A percentile compares a stretch with the other conserved stretches of the same genome.
Evolutionary conservation across 2,113 vertebrate genomes (phyloP).

Genomic region (Caracal caracal): DNA sequence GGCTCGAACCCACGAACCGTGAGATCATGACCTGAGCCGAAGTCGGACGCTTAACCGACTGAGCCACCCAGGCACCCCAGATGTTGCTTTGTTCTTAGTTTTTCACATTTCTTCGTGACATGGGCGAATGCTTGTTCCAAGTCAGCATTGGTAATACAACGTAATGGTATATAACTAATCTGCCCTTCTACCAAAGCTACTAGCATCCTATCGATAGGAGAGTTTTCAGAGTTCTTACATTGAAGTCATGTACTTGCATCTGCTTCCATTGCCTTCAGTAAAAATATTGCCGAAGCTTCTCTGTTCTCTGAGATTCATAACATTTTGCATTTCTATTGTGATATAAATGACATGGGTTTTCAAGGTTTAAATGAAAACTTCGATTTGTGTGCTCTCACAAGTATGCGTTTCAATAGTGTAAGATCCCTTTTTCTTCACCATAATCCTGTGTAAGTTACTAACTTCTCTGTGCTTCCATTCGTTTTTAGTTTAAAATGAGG

Average conservation of each 20-base stretch:
- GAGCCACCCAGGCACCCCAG: neutral
- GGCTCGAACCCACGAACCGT: too few relatives aligned
- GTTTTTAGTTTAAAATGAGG: neutral
- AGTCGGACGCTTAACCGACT: too few relatives aligned
- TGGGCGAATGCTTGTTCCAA: neutral
- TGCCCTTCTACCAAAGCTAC: neutral
- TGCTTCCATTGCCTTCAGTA: neutral
- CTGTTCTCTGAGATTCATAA: neutral
- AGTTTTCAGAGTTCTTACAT: neutral
- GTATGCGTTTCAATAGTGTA: neutral
- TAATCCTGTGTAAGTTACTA: neutral
- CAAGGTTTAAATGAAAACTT: neutral
- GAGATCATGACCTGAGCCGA: too few relatives aligned
- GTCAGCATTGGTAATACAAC: neutral
- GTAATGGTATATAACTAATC: neutral
- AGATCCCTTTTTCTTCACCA: neutral
- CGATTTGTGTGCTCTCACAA: neutral
- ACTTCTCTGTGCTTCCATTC: neutral
- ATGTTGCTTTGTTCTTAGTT: neutral
- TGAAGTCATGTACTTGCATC: neutral
- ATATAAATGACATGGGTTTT: neutral
- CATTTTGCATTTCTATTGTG: neutral
- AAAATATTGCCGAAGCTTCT: neutral
- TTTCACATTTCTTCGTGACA: neutral
- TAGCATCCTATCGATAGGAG: neutral